phyloP scores from a whole-genome alignment of 2,113 vertebrate genomes.

The Oophaga pumilio region DNA sequence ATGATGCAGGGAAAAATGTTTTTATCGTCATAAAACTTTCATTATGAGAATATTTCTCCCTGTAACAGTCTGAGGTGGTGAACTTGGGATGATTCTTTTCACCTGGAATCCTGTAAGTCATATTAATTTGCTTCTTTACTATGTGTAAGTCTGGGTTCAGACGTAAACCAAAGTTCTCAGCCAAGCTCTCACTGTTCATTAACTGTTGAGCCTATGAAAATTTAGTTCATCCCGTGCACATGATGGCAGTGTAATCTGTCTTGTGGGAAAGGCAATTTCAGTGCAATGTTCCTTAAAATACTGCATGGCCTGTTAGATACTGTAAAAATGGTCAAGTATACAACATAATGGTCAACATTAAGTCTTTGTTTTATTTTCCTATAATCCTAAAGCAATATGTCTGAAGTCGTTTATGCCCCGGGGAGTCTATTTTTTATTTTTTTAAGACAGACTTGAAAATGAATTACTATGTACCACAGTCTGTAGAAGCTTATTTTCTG shows the following conservation, averaged over 20 bases:
- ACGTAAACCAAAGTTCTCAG: conserved; percentile 28
- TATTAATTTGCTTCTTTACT: conserved; percentile 30
- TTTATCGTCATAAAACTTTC: conserved; percentile 23
- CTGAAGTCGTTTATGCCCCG: conserved; percentile 8
- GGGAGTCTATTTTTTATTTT: conserved; percentile 9
- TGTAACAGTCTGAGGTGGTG: neutral
- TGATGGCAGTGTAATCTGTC: conserved; percentile 39
- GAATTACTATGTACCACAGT: neutral
- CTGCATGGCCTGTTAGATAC: conserved; percentile 48
- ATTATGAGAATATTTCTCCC: conserved; percentile 23
- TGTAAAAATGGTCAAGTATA: conserved; percentile 53
- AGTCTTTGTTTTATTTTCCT: conserved; percentile 26
- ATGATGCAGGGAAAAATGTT: conserved; percentile 8
- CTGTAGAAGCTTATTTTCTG: neutral
- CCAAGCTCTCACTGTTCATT: conserved; percentile 21
- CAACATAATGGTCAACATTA: conserved; percentile 47
- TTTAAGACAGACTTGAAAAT: neutral
- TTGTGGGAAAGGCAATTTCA: conserved; percentile 49
- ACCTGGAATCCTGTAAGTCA: neutral
- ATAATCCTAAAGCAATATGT: conserved; percentile 35
- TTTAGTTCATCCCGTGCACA: conserved; percentile 24
- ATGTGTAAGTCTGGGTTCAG: neutral
- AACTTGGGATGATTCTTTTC: conserved; percentile 27
- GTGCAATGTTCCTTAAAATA: conserved; percentile 56
- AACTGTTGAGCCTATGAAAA: conserved; percentile 38